Evolutionary conservation across 1,140 invertebrate species (phyloP).

Genomic region (Aphelinus certus): DNA sequence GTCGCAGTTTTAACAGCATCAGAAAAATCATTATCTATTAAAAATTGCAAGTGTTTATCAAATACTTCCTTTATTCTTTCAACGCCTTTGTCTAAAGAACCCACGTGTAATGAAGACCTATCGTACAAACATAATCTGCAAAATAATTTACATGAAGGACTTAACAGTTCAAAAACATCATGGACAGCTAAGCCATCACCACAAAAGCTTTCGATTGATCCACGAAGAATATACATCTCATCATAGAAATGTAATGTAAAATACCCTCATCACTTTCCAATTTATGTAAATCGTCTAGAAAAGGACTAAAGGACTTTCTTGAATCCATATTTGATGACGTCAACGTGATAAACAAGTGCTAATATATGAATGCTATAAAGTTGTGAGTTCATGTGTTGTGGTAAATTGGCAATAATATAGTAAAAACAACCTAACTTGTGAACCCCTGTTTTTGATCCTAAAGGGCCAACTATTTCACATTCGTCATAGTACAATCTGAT

Average conservation of each 20-base stretch:
- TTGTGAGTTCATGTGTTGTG: conserved; percentile 29
- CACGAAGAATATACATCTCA: conserved; percentile 38
- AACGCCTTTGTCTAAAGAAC: not conserved
- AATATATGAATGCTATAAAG: conserved; percentile 21
- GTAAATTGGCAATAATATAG: conserved; percentile 24
- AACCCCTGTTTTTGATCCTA: conserved; percentile 30
- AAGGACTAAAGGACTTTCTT: conserved; percentile 17
- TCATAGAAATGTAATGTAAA: conserved; percentile 10
- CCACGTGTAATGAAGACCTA: conserved; percentile 17
- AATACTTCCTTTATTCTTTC: conserved; percentile 30
- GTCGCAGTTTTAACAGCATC: conserved; percentile 26
- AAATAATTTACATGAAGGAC: conserved; percentile 36
- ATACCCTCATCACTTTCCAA: conserved; percentile 37
- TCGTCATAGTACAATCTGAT: conserved; percentile 16
- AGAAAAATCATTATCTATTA: conserved; percentile 29
- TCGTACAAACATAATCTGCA: conserved; percentile 37
- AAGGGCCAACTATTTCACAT: conserved; percentile 18
- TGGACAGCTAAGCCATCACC: conserved; percentile 42
- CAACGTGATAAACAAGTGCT: conserved; percentile 1
- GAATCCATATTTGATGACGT: conserved; percentile 23
- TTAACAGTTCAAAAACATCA: conserved; percentile 36
- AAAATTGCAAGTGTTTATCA: conserved; percentile 31
- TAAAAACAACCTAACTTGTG: conserved; percentile 29
- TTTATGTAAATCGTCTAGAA: conserved; percentile 25
- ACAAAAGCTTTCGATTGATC: conserved; percentile 36